A percentile compares a stretch with the other conserved stretches of the same genome.
Conservation (phyloP, 2,797 vertebrate genomes). For the Phaenicophaeus curvirostris region DNA sequence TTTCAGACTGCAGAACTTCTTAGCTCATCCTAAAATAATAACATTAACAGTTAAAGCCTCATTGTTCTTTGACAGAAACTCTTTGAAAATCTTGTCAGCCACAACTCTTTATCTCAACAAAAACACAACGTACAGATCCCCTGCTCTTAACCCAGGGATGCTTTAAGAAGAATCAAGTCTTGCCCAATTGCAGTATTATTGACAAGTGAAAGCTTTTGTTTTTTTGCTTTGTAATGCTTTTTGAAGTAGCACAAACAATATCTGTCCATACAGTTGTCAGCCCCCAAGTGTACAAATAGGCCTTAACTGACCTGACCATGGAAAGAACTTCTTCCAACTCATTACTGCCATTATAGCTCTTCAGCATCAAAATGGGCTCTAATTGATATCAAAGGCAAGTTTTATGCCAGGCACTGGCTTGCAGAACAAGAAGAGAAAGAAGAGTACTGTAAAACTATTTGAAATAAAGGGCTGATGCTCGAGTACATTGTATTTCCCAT, state of each 20-base stretch:
- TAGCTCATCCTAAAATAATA: neutral
- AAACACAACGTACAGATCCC: neutral
- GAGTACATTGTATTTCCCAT: neutral
- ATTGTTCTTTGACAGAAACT: neutral
- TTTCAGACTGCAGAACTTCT: neutral
- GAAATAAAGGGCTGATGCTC: neutral
- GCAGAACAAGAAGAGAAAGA: neutral
- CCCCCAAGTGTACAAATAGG: neutral
- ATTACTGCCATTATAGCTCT: neutral
- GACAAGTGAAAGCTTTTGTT: neutral
- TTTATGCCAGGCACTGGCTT: neutral
- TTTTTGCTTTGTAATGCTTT: neutral
- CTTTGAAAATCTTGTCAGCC: constrained; percentile 10
- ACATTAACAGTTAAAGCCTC: neutral
- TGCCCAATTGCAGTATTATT: neutral
- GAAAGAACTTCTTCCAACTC: neutral
- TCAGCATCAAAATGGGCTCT: neutral
- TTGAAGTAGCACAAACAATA: neutral
- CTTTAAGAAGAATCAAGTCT: neutral
- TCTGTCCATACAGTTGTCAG: neutral
- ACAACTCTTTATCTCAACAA: neutral
- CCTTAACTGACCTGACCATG: neutral
- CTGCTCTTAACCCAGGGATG: neutral
- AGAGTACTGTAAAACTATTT: neutral
- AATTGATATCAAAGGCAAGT: neutral